Evolutionary conservation across 2,113 vertebrate genomes (phyloP), one percentile per base, ranked within the genome.

Genomic region (Mustela lutreola): DNA sequence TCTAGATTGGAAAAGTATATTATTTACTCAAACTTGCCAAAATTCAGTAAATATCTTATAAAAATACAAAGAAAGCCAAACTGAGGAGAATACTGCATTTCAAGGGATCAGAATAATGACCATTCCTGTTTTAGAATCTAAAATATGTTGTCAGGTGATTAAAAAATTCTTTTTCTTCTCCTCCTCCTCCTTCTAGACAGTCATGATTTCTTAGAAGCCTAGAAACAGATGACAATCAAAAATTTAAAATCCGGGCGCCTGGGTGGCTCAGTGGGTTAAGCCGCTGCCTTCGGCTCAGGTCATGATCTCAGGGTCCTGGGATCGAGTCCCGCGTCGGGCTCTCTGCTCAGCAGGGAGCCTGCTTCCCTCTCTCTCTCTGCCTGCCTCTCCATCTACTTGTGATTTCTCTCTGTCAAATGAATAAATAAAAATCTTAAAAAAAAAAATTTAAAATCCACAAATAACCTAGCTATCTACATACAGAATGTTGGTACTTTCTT

Each of bases 171-270:
- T n/a, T 65, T 60, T 33, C 42, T 39, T n/a, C 31, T 92, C 11
- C n/a, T n/a, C 10, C 62, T 50, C 24, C 12, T 70, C 2, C 22
- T 60, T 80, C 78, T 48, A 71, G 39, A 62, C 82, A 79, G 39
- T 84, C 39, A 85, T 83, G 42, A 33, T 92, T 96, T 95, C 39
- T 89, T 89, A 91, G 78, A 76, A 60, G 33, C 4, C 16, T 79
- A 65, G 82, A 88, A 94, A 91, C 2, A 80, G 15, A 53, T 62
- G 24, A 36, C 31, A 39, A 95, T 10, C 39, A 93, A 89, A 87
- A 81, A 91, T 67, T 14, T 65, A 84, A 93, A 50, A 70, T 53
- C 11, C 7, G n/a, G n/a, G n/a, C n/a, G n/a, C n/a, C n/a, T n/a
- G n/a, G n/a, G n/a, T n/a, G n/a, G n/a, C n/a, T n/a, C n/a, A n/a